A percentile compares a stretch with the other conserved stretches of the same genome.
phyloP scores from a whole-genome alignment of 1,140 invertebrate genomes.

The Paraescarpia echinospica region DNA sequence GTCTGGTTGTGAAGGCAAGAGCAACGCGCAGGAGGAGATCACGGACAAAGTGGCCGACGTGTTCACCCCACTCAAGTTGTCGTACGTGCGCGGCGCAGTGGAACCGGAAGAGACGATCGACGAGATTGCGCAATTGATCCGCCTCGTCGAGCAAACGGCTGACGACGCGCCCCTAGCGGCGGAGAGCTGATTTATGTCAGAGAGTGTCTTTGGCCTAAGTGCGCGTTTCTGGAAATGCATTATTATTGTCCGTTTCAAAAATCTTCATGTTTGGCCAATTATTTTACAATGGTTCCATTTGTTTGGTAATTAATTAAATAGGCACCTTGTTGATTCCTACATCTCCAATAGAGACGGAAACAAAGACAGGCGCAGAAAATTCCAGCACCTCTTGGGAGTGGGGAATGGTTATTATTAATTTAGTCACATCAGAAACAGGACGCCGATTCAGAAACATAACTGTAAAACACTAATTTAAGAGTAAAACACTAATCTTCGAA shows the following conservation, averaged over 20 bases:
- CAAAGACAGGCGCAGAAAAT: not conserved
- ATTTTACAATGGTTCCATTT: not conserved
- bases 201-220: too few species aligned
- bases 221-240: not conserved
- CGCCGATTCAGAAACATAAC: not conserved
- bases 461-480: too few species aligned
- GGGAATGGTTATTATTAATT: not conserved
- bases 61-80: not conserved
- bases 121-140: not conserved
- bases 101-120: slow-evolving; percentile 3
- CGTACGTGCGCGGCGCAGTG: not conserved
- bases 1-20: not conserved
- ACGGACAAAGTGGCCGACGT: not conserved
- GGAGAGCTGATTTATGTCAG: not conserved
- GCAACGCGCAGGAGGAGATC: not conserved
- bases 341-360: too few species aligned
- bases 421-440: not conserved
- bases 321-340: too few species aligned
- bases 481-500: too few species aligned
- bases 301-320: too few species aligned
- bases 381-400: not conserved
- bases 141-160: not conserved
- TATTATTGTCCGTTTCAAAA: not conserved
- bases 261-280: not conserved
- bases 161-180: not conserved